Base-by-base conservation (phyloP, 2,888 invertebrate species). In the Anticlea derivata region DNA sequence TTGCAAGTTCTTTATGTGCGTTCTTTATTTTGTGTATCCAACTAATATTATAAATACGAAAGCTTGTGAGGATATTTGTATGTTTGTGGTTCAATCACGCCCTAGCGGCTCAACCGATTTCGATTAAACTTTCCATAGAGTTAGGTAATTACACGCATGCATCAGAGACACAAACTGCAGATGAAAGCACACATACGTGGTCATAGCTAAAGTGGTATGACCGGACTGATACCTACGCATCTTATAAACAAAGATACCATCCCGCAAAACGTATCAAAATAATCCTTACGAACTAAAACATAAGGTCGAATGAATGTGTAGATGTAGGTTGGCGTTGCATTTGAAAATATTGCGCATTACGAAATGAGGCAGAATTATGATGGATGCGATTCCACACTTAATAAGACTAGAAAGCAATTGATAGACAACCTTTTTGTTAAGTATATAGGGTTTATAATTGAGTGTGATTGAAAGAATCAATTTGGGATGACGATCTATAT, bases 291-390 rank as follows among this genome's bases (percentile, higher is more conserved):
- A 29, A 55, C 5, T 31, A 33, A 23, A 27, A 17, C 47, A 55
- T 75, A 79, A 60, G 61, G 64, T 39, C 54, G 39, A 60, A 30
- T 10, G 26, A 26, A 47, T n/a, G 26, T 46, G 74, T 56, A 70
- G 20, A 50, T 33, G 46, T 70, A 60, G 2, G 4, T 64, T 68
- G 67, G 77, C 67, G 65, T 66, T 72, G 76, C 76, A 75, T 77
- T 78, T 80, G 81, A 83, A 83, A 83, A 83, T 80, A 80, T 80
- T 71, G 78, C 75, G 75, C 79, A 80, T 86, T 86, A 86, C 82
- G 84, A 82, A 86, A 86, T 86, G 86, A 87, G 82, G 84, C 83
- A 80, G 81, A 88, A 88, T 88, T 87, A 86, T 88, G 89, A 89
- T 89, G 85, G 84, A 88, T 88, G 84, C 80, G 84, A 87, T 86